Conservation (phyloP, 2,113 vertebrate genomes). For the Dicaeum eximium region DNA sequence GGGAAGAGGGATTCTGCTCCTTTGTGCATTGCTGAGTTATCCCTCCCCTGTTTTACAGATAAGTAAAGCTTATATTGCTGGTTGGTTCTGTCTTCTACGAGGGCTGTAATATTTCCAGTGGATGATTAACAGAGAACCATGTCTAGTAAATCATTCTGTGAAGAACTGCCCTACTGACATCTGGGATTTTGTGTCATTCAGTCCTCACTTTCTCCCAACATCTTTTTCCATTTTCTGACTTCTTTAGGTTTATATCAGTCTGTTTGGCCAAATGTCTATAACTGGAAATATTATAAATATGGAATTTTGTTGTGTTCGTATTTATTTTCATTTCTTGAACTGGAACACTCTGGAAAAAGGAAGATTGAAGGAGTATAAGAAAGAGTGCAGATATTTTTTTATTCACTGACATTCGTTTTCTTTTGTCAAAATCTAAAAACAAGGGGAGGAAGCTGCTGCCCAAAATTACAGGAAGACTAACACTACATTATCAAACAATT, state of each 20-base stretch:
- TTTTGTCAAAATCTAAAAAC: neutral
- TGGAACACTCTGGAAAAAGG: neutral
- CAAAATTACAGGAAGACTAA: neutral
- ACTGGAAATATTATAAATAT: neutral
- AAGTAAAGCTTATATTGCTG: neutral
- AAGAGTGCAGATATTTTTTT: neutral
- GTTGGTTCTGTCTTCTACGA: neutral
- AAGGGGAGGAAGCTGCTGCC: neutral
- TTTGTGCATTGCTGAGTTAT: neutral
- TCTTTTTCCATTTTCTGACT: neutral
- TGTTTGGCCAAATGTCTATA: neutral
- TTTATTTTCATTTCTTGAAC: neutral
- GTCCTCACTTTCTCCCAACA: neutral
- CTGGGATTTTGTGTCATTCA: neutral
- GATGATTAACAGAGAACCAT: neutral
- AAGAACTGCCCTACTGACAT: neutral
- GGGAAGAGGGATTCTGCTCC: neutral
- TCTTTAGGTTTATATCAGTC: neutral
- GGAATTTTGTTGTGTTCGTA: neutral
- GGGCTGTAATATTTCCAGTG: neutral
- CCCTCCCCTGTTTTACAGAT: neutral
- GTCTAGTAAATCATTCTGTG: neutral
- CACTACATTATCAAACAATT: neutral
- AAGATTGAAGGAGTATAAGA: neutral
- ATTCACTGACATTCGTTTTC: neutral